Percentiles rank a stretch among this genome's conserved stretches.
These are phyloP conservation scores for Xiphophorus maculatus DNA, from an alignment of 2,113 vertebrate genomes.

Conservation along the genomic window DNA sequence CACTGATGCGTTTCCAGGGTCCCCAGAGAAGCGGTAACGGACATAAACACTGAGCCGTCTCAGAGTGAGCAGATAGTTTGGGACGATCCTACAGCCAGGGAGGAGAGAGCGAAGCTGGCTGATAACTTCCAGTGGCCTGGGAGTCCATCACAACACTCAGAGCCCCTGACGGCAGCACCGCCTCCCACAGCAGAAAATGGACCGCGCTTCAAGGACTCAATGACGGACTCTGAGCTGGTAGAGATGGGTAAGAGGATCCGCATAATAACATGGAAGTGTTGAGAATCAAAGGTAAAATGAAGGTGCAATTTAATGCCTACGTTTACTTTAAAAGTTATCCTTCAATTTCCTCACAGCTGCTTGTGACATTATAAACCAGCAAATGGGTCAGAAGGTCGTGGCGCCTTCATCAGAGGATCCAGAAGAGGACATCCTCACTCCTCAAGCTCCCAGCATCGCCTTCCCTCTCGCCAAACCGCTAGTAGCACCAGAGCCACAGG, in stretches of 20 bases:
- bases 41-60: slow-evolving; percentile 93
- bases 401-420: slow-evolving; percentile 55
- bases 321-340: too few relatives aligned
- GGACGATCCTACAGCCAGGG: slow-evolving; percentile 96
- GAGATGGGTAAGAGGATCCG: slow-evolving; percentile 80
- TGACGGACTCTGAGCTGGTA: slow-evolving; percentile 84
- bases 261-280: too few relatives aligned
- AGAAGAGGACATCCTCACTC: slow-evolving; percentile 81
- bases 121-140: slow-evolving; percentile 95
- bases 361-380: slow-evolving; percentile 76
- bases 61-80: slow-evolving; percentile 98
- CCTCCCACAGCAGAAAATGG: slow-evolving; percentile 57
- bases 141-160: slow-evolving; percentile 88
- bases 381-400: slow-evolving; percentile 56
- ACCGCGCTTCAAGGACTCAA: slow-evolving; percentile 74
- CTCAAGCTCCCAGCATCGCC: slow-evolving; percentile 87
- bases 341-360: slow-evolving; percentile 70
- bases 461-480: slow-evolving; percentile 88
- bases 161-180: slow-evolving; percentile 67
- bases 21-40: slow-evolving; percentile 81
- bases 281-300: too few relatives aligned
- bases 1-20: slow-evolving; percentile 76
- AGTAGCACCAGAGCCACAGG: slow-evolving; percentile 83
- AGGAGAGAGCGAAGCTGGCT: slow-evolving; percentile 93
- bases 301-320: too few relatives aligned